Percentiles rank a stretch among this genome's conserved stretches.
Evolutionary conservation across 2,113 vertebrate genomes (phyloP).

Genomic region (Forbesichthys papilliferus): DNA sequence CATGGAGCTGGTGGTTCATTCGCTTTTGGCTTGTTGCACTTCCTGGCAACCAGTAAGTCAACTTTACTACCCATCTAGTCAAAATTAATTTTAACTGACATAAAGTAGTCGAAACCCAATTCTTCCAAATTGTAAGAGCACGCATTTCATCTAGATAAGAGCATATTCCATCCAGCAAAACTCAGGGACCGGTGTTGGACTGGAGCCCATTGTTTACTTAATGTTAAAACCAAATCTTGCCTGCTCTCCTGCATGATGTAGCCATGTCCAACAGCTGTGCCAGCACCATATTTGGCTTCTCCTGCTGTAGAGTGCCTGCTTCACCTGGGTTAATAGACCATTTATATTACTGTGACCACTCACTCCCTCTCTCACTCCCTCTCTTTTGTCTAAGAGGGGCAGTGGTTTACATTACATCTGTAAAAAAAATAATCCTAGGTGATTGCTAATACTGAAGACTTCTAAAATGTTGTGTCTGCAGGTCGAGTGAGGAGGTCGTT

Average conservation of each 20-base stretch:
- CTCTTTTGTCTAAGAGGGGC: background rate
- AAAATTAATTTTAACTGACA: background rate
- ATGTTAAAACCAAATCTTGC: no score
- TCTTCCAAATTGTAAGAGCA: background rate
- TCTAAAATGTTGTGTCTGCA: slow-evolving; percentile 17
- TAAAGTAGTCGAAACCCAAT: background rate
- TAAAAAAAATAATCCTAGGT: background rate
- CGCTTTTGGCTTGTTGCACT: slow-evolving; percentile 48
- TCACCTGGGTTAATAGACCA: background rate
- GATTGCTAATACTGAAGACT: background rate
- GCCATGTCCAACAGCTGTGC: no score
- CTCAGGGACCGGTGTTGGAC: no score
- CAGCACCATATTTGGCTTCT: no score
- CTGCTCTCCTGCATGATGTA: no score
- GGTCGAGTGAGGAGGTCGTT: slow-evolving; percentile 68
- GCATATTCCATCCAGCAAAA: no score
- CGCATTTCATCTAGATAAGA: no score
- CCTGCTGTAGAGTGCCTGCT: no score
- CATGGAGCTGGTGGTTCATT: slow-evolving; percentile 48
- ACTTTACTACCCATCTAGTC: background rate
- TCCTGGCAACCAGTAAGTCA: slow-evolving; percentile 62
- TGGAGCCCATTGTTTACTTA: no score
- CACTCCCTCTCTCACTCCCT: background rate
- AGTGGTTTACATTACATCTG: background rate
- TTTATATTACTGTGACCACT: background rate